These are phyloP conservation scores for Ceratina calcarata DNA, from an alignment of 1,140 invertebrate species.

Conservation along the genomic window DNA sequence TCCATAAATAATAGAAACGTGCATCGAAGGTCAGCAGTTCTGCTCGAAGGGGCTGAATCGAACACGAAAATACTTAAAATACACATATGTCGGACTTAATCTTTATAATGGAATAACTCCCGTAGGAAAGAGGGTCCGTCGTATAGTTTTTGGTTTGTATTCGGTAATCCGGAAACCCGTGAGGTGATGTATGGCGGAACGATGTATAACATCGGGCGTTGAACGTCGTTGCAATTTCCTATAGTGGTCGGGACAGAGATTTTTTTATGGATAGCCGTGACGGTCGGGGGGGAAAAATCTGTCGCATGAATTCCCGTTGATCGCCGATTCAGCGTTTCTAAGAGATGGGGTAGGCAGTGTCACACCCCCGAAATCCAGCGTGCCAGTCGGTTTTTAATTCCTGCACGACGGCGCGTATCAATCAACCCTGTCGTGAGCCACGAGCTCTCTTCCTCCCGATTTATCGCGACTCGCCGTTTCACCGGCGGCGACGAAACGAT, in stretches of 20 bases:
- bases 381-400: conserved; percentile 44
- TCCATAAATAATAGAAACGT: too few species aligned
- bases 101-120: too few species aligned
- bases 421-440: conserved; percentile 39
- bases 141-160: too few species aligned
- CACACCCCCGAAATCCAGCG: not conserved
- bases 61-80: too few species aligned
- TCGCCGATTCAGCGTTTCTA: conserved; percentile 44
- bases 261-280: conserved; percentile 45
- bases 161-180: not conserved
- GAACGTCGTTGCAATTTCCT: conserved; percentile 59
- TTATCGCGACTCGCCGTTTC: conserved; percentile 33
- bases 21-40: too few species aligned
- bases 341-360: not conserved
- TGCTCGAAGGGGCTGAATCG: too few species aligned
- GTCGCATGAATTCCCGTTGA: conserved; percentile 56
- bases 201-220: conserved; percentile 36
- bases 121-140: too few species aligned
- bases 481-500: conserved; percentile 10
- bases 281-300: conserved; percentile 32
- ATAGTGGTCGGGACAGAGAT: conserved; percentile 50
- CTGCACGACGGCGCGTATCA: conserved; percentile 26
- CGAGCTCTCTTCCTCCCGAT: conserved; percentile 14
- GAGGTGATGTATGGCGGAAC: conserved; percentile 52
- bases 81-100: too few species aligned